A percentile compares a stretch with the other conserved stretches of the same genome.
Conservation (phyloP, 2,797 vertebrate genomes). For the Urocyon cinereoargenteus region DNA sequence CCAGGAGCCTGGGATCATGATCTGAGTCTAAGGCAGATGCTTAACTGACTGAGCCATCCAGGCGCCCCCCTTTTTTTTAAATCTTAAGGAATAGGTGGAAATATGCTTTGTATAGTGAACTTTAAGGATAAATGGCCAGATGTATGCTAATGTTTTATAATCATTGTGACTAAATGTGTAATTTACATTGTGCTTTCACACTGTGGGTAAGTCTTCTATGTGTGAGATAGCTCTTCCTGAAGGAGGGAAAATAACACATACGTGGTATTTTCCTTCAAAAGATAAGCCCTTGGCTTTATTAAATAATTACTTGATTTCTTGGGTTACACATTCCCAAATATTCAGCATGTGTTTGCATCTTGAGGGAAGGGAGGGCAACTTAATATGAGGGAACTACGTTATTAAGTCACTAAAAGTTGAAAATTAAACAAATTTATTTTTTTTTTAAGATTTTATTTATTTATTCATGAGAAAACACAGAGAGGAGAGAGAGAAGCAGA, state of each 20-base stretch:
- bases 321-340: not conserved
- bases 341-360: constrained; percentile 2
- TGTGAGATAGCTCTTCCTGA: not conserved
- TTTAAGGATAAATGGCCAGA: constrained; percentile 39
- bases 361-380: not conserved
- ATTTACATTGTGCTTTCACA: constrained; percentile 30
- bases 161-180: not conserved
- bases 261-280: not conserved
- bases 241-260: too few relatives aligned
- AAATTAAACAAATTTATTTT: not conserved
- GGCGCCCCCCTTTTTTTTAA: not conserved
- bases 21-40: not conserved
- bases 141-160: constrained; percentile 15
- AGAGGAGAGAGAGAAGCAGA: too few relatives aligned
- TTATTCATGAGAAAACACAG: too few relatives aligned
- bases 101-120: not conserved
- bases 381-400: not conserved
- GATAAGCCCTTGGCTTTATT: not conserved
- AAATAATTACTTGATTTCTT: constrained; percentile 10
- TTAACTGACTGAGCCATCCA: not conserved
- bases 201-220: not conserved
- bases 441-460: too few relatives aligned
- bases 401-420: constrained; percentile 33
- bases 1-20: not conserved
- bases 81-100: not conserved